Conservation (phyloP, 2,888 invertebrate genomes). For the Archips crataeganus region DNA sequence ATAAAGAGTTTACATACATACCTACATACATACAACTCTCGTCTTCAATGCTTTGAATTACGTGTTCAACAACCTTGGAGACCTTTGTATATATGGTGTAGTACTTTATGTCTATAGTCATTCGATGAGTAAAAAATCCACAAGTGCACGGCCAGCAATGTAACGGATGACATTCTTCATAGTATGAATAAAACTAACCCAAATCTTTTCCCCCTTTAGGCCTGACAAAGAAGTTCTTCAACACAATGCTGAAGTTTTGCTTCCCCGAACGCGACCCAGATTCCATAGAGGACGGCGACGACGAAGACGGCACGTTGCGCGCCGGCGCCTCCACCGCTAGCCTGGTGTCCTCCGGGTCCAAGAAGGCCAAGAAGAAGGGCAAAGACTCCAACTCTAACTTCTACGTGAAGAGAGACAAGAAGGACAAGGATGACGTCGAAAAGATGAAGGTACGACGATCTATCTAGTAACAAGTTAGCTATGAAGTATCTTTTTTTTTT, state of each 20-base stretch:
- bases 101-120: too few species aligned
- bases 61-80: too few species aligned
- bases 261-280: constrained; percentile 97
- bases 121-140: too few species aligned
- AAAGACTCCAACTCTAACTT: constrained; percentile 94
- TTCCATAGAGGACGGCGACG: constrained; percentile 90
- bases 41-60: too few species aligned
- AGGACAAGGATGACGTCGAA: constrained; percentile 97
- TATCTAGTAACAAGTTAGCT: too few species aligned
- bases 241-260: constrained; percentile 98
- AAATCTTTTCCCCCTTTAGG: constrained; percentile 72
- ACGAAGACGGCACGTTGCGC: constrained; percentile 71
- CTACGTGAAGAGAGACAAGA: constrained; percentile 94
- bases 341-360: constrained; percentile 78
- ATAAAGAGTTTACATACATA: too few species aligned
- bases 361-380: constrained; percentile 83
- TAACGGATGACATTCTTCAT: too few species aligned
- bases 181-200: too few species aligned
- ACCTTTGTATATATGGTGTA: too few species aligned
- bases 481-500: too few species aligned
- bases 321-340: constrained; percentile 67
- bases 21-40: too few species aligned
- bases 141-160: too few species aligned
- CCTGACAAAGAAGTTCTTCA: constrained; percentile 98
- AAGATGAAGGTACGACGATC: constrained; percentile 94